Base-by-base conservation (phyloP, 2,797 vertebrate genomes). In the Myotis findleyi region DNA sequence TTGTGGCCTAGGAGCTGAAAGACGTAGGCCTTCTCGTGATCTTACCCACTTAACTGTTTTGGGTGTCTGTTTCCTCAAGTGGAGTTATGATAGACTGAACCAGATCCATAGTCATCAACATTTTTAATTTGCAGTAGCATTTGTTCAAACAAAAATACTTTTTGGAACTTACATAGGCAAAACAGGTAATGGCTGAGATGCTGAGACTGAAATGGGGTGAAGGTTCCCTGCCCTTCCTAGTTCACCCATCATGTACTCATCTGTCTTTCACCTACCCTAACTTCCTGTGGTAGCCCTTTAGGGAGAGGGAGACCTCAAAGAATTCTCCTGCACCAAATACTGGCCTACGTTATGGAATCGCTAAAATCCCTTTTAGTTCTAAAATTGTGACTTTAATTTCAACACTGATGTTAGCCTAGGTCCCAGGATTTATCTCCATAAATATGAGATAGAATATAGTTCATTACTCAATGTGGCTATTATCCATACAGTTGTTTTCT, bases 131-230 rank as follows among this genome's bases (percentile, higher is more conserved):
- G 66, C 25, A 75, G 3, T 72, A 25, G 17, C n/a, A 27, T 93
- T 91, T 89, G 3, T 93, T 93, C 47, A 68, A 86, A 53, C 11
- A 89, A 77, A 87, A 85, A 66, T 89, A 7, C 77, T 59, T 55
- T 12, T 51, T 73, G 53, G 33, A 62, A 79, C 49, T 91, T 82
- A 84, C 3, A 75, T 21, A 51, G 18, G 30, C 59, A 57, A 76
- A 53, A 38, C 2, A 80, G 6, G 16, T 69, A 33, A 80, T 23
- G 47, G 21, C 14, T 44, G 41, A 86, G 20, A 77, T 59, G 11
- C 41, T 71, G 2, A n/a, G 51, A 38, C 20, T 71, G 38, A 80
- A 76, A 47, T 23, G 20, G 18, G 2, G 68, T 33, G 3, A 72
- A 16, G 17, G 18, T 64, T 41, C 25, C 18, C 53, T 25, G 21